A percentile compares a stretch with the other conserved stretches of the same genome.
Evolutionary conservation across 2,113 vertebrate genomes (phyloP).

Genomic region (Orthonyx spaldingii): DNA sequence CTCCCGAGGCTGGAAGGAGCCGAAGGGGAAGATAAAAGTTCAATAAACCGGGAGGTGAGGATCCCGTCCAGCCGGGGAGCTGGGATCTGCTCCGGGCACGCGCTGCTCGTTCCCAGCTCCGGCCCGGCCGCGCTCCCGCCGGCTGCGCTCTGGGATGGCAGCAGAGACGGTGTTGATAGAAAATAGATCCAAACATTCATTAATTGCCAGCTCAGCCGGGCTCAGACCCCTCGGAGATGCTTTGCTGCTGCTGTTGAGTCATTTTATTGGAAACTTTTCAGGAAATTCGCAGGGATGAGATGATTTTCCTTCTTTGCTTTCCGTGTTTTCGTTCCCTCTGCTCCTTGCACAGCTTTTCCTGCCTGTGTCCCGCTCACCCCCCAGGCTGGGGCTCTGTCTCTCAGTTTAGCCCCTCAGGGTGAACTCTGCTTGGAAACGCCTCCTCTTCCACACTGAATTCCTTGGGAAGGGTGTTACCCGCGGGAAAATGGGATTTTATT

Average conservation of each 20-base stretch:
- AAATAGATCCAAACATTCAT: background rate
- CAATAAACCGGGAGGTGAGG: too few species aligned
- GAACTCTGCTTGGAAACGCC: background rate
- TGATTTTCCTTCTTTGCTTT: background rate
- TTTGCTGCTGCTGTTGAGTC: background rate
- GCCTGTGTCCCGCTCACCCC: background rate
- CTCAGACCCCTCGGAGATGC: background rate
- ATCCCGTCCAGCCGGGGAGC: background rate
- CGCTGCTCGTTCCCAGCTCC: background rate
- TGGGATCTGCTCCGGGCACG: background rate
- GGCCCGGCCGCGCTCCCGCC: background rate
- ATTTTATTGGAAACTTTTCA: background rate
- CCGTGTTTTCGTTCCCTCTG: background rate
- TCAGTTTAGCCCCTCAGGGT: background rate
- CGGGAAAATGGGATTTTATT: background rate
- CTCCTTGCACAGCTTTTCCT: background rate
- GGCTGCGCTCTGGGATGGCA: background rate
- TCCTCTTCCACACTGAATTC: accelerated
- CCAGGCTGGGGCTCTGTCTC: background rate
- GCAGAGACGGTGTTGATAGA: background rate
- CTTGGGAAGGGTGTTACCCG: accelerated
- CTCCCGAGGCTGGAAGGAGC: background rate
- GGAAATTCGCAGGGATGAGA: background rate
- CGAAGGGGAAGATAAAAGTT: background rate
- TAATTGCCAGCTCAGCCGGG: background rate